These are phyloP conservation scores for Gadus chalcogrammus DNA, from an alignment of 2,113 vertebrate species.

Conservation along the genomic window DNA sequence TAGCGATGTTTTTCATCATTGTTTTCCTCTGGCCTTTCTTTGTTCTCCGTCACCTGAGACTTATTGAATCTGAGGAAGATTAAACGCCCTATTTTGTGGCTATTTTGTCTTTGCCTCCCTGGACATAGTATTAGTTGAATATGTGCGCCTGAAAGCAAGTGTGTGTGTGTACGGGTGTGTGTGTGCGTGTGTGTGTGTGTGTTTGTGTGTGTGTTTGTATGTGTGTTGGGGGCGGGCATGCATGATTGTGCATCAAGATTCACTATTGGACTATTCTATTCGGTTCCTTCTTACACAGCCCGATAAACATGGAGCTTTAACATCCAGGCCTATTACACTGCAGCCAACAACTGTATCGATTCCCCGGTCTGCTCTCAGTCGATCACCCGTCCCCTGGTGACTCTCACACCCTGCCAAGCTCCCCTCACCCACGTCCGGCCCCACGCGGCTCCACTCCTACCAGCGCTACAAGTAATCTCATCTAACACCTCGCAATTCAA, in stretches of 20 bases:
- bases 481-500: conserved; percentile 73
- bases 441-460: conserved; percentile 56
- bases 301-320: conserved; percentile 61
- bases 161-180: conserved; percentile 41
- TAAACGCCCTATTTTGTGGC: conserved; percentile 55
- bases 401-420: conserved; percentile 34
- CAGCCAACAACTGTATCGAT: conserved; percentile 65
- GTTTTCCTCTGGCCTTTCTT: conserved; percentile 38
- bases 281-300: conserved; percentile 43
- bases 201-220: conserved; percentile 1
- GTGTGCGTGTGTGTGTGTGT: conserved; percentile 34
- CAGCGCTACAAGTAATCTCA: conserved; percentile 66
- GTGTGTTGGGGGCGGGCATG: conserved; percentile 9
- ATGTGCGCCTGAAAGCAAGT: conserved; percentile 14
- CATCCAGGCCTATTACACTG: conserved; percentile 65
- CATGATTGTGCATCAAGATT: conserved; percentile 12
- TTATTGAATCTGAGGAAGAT: conserved; percentile 64
- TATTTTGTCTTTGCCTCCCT: conserved; percentile 27
- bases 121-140: conserved; percentile 10
- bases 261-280: conserved; percentile 48
- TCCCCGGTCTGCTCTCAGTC: conserved; percentile 53
- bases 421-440: conserved; percentile 48
- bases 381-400: conserved; percentile 62
- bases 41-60: conserved; percentile 47
- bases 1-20: conserved; percentile 23